Conservation (phyloP, 2,113 vertebrate genomes). For the Gavia stellata region DNA sequence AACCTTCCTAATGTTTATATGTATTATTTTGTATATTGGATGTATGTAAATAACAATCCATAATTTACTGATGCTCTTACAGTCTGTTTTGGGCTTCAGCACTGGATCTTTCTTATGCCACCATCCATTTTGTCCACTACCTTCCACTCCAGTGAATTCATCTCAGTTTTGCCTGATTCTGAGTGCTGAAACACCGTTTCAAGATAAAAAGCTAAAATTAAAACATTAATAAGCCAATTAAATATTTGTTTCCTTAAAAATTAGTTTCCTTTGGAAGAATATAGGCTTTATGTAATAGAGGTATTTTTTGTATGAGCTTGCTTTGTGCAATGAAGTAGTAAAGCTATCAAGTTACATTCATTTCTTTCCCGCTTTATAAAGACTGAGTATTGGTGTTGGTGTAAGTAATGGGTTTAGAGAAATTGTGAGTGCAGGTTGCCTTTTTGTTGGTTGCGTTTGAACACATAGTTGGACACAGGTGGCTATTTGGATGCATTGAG, state of each 20-base stretch:
- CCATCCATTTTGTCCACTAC: neutral
- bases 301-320: neutral
- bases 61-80: neutral
- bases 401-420: neutral
- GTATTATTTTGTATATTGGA: neutral
- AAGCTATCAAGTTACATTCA: neutral
- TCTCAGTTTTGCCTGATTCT: neutral
- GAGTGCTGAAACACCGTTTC: neutral
- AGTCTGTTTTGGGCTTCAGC: neutral
- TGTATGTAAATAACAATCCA: neutral
- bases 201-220: neutral
- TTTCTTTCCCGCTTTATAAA: neutral
- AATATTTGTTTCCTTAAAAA: neutral
- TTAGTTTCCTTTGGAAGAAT: neutral
- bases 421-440: neutral
- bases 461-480: neutral
- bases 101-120: neutral
- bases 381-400: neutral
- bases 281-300: neutral
- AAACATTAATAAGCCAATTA: neutral
- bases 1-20: neutral
- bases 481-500: neutral
- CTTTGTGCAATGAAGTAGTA: neutral
- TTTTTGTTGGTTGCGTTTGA: neutral
- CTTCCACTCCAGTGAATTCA: neutral